Evolutionary conservation across 2,113 vertebrate genomes (phyloP).

Genomic region (Columba janthina): DNA sequence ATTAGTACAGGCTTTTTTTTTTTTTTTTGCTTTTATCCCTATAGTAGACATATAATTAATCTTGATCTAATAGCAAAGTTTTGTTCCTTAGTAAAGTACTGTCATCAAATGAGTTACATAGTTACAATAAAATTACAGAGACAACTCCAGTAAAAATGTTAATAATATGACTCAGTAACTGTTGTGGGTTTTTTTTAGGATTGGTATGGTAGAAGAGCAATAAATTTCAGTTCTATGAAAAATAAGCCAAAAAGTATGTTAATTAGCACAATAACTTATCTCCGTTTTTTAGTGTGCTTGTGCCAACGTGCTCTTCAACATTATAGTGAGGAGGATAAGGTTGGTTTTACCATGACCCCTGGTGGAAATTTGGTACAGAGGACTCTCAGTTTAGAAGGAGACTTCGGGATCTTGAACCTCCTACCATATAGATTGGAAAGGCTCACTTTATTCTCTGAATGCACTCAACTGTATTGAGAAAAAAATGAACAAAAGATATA

Average conservation of each 20-base stretch:
- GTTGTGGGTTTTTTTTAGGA: not conserved
- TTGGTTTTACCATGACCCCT: not conserved
- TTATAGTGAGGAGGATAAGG: not conserved
- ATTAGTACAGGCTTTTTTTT: not conserved
- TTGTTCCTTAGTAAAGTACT: not conserved
- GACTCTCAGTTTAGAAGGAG: not conserved
- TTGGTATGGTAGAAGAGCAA: not conserved
- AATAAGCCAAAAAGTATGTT: not conserved
- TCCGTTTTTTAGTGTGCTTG: not conserved
- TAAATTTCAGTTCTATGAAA: not conserved
- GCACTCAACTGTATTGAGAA: not conserved
- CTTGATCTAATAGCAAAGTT: not conserved
- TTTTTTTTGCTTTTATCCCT: not conserved
- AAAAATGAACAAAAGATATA: not conserved
- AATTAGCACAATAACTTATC: not conserved
- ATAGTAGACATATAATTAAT: not conserved
- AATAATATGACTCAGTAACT: not conserved
- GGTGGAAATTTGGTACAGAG: not conserved
- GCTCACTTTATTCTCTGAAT: not conserved
- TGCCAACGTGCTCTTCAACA: not conserved
- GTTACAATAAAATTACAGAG: not conserved
- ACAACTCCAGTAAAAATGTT: not conserved
- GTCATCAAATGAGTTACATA: not conserved
- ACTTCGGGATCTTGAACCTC: not conserved
- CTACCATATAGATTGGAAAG: not conserved